Percentiles rank a stretch among this genome's conserved stretches.
These are phyloP conservation scores for Lapara coniferarum DNA, from an alignment of 2,888 invertebrate species.

Conservation along the genomic window DNA sequence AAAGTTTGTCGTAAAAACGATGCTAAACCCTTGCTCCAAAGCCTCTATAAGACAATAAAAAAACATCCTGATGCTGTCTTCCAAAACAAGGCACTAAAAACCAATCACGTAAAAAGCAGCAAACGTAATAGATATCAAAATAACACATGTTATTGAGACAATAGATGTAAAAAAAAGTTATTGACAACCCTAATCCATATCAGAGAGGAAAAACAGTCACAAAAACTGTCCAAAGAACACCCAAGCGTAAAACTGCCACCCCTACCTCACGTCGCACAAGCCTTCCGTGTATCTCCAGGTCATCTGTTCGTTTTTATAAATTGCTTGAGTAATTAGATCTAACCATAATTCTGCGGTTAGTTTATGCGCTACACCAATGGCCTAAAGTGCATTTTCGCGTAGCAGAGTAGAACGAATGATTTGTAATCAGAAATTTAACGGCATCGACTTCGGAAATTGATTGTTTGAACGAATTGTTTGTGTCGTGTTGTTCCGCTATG, in stretches of 20 bases:
- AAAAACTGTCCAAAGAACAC: neutral
- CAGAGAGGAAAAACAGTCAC: neutral
- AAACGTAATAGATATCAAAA: no score
- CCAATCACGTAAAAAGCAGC: no score
- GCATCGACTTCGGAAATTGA: constrained; percentile 21
- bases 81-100: no score
- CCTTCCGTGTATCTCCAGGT: constrained; percentile 6
- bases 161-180: neutral
- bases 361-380: neutral
- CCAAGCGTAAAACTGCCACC: no score
- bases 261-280: neutral
- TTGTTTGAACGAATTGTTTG: constrained; percentile 15
- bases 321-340: constrained; percentile 1
- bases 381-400: neutral
- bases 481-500: constrained; percentile 13
- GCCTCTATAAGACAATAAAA: no score
- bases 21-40: no score
- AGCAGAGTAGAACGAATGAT: neutral
- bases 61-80: no score
- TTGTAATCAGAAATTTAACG: constrained; percentile 16
- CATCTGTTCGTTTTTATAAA: constrained; percentile 16
- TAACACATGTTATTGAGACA: no score
- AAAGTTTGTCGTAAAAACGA: no score
- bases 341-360: neutral
- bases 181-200: neutral